A percentile compares a stretch with the other conserved stretches of the same genome.
Evolutionary conservation across 2,888 invertebrate genomes (phyloP).

Genomic region (Tortricodes alternella): DNA sequence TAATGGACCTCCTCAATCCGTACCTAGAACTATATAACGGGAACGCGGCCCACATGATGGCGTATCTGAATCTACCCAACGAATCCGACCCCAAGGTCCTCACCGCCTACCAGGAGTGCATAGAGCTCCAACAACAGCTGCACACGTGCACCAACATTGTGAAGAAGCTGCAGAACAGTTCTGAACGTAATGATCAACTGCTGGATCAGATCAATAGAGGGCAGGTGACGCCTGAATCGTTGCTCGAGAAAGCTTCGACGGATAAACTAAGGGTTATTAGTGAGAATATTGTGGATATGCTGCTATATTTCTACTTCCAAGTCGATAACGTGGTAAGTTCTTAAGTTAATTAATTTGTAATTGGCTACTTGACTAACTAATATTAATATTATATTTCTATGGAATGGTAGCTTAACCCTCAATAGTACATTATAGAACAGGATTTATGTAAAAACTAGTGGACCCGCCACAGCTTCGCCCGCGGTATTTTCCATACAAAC

Average conservation of each 20-base stretch:
- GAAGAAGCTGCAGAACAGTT: constrained; percentile 86
- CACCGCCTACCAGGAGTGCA: constrained; percentile 87
- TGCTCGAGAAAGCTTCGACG: constrained; percentile 85
- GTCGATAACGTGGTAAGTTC: constrained; percentile 65
- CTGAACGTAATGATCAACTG: constrained; percentile 61
- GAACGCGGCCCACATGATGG: constrained; percentile 91
- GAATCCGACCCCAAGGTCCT: constrained; percentile 82
- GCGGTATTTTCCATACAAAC: too few relatives aligned
- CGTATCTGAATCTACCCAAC: constrained; percentile 87
- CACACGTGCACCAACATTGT: constrained; percentile 92
- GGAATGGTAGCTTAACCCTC: too few relatives aligned
- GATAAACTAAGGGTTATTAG: constrained; percentile 92
- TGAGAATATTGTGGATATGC: constrained; percentile 91
- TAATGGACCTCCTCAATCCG: constrained; percentile 90
- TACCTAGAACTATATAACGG: constrained; percentile 90
- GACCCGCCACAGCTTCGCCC: too few relatives aligned
- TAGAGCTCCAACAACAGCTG: constrained; percentile 93
- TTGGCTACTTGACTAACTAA: too few relatives aligned
- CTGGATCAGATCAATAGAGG: constrained; percentile 60
- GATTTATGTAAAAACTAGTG: too few relatives aligned
- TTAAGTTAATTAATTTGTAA: not conserved
- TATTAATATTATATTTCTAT: too few relatives aligned
- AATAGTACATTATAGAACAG: too few relatives aligned
- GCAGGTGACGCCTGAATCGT: constrained; percentile 60
- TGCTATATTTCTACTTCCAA: constrained; percentile 87